Percentiles rank a stretch among this genome's conserved stretches.
Conservation (phyloP, 1,140 invertebrate genomes). For the Trichonephila clavipes region DNA sequence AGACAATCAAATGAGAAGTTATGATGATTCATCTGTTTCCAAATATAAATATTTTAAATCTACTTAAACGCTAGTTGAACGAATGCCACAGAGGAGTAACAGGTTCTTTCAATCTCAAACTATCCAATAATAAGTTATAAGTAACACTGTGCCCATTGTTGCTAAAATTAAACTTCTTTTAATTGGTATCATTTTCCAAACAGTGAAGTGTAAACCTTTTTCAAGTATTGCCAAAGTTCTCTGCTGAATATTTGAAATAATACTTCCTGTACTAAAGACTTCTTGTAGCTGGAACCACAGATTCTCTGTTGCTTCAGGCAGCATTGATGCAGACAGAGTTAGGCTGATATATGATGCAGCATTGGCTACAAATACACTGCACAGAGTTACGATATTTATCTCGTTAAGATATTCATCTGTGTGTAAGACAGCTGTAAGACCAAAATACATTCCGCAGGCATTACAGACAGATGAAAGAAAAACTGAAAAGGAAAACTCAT, state of each 20-base stretch:
- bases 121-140: slow-evolving; percentile 38
- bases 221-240: not conserved
- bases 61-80: too few relatives aligned
- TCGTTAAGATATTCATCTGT: not conserved
- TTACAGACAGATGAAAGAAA: not conserved
- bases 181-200: slow-evolving; percentile 41
- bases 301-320: not conserved
- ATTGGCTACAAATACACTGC: not conserved
- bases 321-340: not conserved
- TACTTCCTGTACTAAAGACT: not conserved
- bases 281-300: not conserved
- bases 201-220: not conserved
- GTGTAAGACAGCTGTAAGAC: not conserved
- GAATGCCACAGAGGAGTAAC: too few relatives aligned
- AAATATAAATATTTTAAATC: too few relatives aligned
- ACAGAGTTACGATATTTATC: not conserved
- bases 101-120: not conserved
- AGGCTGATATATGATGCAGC: not conserved
- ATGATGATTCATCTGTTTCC: too few relatives aligned
- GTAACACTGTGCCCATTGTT: slow-evolving; percentile 3
- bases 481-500: not conserved
- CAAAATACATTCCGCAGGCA: not conserved
- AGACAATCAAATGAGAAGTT: too few relatives aligned
- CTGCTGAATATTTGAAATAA: not conserved
- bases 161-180: slow-evolving; percentile 41